Conservation (phyloP, 2,888 invertebrate species). For the Lasioglossum leucozonium region DNA sequence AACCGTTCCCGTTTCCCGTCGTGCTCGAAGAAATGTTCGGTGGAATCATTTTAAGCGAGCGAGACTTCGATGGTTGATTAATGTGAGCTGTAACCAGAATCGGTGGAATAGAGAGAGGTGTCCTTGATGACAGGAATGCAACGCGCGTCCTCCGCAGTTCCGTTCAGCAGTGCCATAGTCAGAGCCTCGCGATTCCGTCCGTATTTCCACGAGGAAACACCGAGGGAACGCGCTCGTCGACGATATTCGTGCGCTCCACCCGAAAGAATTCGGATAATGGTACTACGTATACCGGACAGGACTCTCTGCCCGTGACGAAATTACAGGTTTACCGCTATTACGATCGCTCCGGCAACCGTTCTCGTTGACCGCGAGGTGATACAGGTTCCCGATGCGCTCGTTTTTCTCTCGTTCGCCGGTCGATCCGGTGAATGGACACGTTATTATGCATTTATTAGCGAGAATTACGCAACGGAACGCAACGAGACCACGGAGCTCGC, state of each 20-base stretch:
- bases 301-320: not conserved
- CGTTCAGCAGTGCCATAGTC: slow-evolving; percentile 42
- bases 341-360: not conserved
- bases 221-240: not conserved
- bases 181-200: not conserved
- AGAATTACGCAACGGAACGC: slow-evolving; percentile 27
- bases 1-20: not conserved
- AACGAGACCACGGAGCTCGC: slow-evolving; percentile 4
- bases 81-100: not conserved
- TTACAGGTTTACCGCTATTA: slow-evolving; percentile 9
- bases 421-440: slow-evolving; percentile 1
- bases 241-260: not conserved
- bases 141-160: not conserved
- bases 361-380: not conserved
- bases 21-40: not conserved
- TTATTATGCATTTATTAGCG: slow-evolving; percentile 1
- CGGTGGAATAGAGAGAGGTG: not conserved
- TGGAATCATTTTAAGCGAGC: slow-evolving; percentile 32
- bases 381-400: not conserved
- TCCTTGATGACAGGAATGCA: not conserved
- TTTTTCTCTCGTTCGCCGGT: not conserved
- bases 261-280: slow-evolving; percentile 7
- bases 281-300: not conserved
- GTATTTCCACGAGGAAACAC: not conserved
- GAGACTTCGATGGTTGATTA: not conserved